These are phyloP conservation scores for Cheilinus undulatus DNA, from an alignment of 2,113 vertebrate species.

Conservation along the genomic window DNA sequence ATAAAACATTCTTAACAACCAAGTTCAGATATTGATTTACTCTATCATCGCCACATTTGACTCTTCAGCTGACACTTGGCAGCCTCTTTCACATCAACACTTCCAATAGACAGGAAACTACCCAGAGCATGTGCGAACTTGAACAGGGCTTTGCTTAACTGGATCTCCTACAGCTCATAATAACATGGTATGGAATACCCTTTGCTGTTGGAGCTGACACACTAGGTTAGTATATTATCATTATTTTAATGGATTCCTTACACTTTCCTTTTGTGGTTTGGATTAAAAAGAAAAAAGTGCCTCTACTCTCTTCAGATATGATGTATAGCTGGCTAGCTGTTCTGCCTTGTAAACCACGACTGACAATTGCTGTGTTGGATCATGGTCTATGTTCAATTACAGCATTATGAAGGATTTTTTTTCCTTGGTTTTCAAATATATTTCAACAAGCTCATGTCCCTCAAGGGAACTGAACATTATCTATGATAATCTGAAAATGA, in stretches of 20 bases:
- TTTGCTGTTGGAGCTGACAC: no score
- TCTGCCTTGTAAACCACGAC: background rate
- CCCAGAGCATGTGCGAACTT: no score
- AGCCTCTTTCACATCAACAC: no score
- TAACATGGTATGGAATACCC: no score
- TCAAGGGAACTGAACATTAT: background rate
- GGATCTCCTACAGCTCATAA: no score
- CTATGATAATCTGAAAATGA: conserved; percentile 7
- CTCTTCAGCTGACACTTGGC: no score
- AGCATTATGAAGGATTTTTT: background rate
- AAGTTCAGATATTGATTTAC: no score
- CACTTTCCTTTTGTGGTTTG: background rate
- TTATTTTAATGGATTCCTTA: background rate
- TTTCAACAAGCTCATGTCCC: background rate
- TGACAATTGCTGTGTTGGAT: background rate
- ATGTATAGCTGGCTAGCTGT: background rate
- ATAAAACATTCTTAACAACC: no score
- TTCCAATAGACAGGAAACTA: no score
- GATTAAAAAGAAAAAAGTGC: background rate
- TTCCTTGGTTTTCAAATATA: background rate
- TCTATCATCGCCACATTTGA: no score
- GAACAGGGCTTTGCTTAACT: no score
- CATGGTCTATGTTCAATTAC: background rate
- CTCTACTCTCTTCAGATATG: background rate
- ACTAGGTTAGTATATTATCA: background rate